A percentile compares a stretch with the other conserved stretches of the same genome.
Evolutionary conservation across 2,888 invertebrate genomes (phyloP).

Genomic region (Linnaemya tessellans): DNA sequence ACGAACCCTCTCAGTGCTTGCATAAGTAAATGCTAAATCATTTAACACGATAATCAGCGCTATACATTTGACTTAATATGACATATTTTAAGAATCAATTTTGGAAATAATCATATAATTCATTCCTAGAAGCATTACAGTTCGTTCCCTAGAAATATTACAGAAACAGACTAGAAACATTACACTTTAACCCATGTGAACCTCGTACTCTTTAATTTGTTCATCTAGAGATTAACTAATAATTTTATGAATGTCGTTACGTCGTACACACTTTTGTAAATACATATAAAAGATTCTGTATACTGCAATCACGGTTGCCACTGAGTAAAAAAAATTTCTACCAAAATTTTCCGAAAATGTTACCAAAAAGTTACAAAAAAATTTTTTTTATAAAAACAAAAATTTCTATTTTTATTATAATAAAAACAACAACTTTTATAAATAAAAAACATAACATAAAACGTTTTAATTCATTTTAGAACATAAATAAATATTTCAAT

Average conservation of each 20-base stretch:
- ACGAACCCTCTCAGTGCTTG: not conserved
- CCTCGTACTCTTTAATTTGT: conserved; percentile 1
- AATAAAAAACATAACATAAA: no score
- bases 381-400: no score
- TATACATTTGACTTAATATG: conserved; percentile 36
- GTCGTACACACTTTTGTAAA: conserved; percentile 51
- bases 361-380: no score
- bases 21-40: conserved; percentile 48
- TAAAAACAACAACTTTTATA: no score
- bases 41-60: conserved; percentile 56
- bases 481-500: no score
- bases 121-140: not conserved
- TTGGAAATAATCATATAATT: conserved; percentile 21
- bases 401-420: no score
- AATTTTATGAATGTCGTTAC: conserved; percentile 68
- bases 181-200: not conserved
- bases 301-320: no score
- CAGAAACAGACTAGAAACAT: conserved; percentile 4
- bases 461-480: no score
- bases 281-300: conserved; percentile 19
- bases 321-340: no score
- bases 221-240: conserved; percentile 56
- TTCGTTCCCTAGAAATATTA: no score
- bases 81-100: conserved; percentile 49
- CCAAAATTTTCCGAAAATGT: no score